Percentiles rank a stretch among this genome's conserved stretches.
Conservation (phyloP, 1,140 invertebrate genomes). For the Drosophila murphyi region DNA sequence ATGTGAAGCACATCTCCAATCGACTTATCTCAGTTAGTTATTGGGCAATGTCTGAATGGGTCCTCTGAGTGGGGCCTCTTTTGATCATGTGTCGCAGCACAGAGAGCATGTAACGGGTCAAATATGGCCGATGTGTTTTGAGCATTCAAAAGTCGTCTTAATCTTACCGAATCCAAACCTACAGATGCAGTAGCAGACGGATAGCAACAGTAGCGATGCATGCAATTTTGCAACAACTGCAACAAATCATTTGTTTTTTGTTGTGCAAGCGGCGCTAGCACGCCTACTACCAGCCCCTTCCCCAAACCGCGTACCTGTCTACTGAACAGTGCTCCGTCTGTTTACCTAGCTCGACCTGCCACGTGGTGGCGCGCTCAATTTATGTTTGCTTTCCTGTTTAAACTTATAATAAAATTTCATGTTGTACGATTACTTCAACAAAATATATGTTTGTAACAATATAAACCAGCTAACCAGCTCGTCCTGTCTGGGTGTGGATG, state of each 20-base stretch:
- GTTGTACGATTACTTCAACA: slow-evolving; percentile 32
- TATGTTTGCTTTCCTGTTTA: slow-evolving; percentile 45
- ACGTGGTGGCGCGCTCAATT: slow-evolving; percentile 35
- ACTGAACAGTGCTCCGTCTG: slow-evolving; percentile 3
- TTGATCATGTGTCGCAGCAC: too few species aligned
- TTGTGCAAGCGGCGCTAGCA: slow-evolving; percentile 3
- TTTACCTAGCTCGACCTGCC: slow-evolving; percentile 33
- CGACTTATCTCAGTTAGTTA: too few species aligned
- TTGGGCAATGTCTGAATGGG: too few species aligned
- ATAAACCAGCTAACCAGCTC: slow-evolving; percentile 1
- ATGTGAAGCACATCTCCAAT: not conserved
- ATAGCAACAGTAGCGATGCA: slow-evolving; percentile 17
- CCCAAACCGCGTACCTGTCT: not conserved
- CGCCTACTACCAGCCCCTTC: not conserved
- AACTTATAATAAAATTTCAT: slow-evolving; percentile 40
- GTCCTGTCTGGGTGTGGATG: not conserved
- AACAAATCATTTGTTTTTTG: slow-evolving; percentile 46
- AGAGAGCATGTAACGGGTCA: too few species aligned
- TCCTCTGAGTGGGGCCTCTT: too few species aligned
- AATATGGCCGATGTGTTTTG: not conserved
- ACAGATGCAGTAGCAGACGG: not conserved
- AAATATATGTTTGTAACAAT: not conserved
- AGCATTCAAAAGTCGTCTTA: not conserved
- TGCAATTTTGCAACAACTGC: slow-evolving; percentile 40
- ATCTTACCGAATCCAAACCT: not conserved